A percentile compares a stretch with the other conserved stretches of the same genome.
These are phyloP conservation scores for Epinotia brunnichana DNA, from an alignment of 2,888 invertebrate genomes.

Conservation along the genomic window DNA sequence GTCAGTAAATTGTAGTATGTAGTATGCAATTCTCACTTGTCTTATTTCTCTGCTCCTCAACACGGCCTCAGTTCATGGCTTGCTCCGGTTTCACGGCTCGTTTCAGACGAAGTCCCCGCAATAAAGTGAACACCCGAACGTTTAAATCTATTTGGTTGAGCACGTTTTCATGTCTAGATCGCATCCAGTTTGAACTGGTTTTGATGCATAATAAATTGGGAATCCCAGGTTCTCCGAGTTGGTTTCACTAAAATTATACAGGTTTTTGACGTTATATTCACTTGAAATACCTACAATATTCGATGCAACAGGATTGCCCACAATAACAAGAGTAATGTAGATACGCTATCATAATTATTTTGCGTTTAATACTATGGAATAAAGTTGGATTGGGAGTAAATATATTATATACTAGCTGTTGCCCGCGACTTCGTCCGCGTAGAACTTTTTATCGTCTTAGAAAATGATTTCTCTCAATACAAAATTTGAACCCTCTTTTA, in stretches of 20 bases:
- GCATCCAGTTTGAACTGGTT: conserved; percentile 21
- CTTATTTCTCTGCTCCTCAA: background rate
- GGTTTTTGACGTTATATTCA: background rate
- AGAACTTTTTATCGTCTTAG: no score
- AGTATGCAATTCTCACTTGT: no score
- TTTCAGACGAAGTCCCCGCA: conserved; percentile 19
- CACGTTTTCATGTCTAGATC: conserved; percentile 33
- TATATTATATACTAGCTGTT: no score
- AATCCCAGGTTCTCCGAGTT: background rate
- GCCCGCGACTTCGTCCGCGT: no score
- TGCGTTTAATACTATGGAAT: no score
- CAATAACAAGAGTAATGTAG: background rate
- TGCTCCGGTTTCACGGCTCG: conserved; percentile 27
- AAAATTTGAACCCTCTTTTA: no score
- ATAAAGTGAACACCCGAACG: conserved; percentile 34
- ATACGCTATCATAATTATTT: no score
- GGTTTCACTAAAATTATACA: background rate
- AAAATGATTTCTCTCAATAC: no score
- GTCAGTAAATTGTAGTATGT: no score
- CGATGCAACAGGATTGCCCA: background rate
- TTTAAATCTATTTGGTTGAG: conserved; percentile 35
- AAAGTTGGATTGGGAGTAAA: no score
- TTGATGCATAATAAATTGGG: conserved; percentile 18
- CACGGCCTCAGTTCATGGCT: conserved; percentile 19
- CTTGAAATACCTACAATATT: background rate